phyloP scores from a whole-genome alignment of 2,797 vertebrate genomes.

The Periophthalmus magnuspinnatus region DNA sequence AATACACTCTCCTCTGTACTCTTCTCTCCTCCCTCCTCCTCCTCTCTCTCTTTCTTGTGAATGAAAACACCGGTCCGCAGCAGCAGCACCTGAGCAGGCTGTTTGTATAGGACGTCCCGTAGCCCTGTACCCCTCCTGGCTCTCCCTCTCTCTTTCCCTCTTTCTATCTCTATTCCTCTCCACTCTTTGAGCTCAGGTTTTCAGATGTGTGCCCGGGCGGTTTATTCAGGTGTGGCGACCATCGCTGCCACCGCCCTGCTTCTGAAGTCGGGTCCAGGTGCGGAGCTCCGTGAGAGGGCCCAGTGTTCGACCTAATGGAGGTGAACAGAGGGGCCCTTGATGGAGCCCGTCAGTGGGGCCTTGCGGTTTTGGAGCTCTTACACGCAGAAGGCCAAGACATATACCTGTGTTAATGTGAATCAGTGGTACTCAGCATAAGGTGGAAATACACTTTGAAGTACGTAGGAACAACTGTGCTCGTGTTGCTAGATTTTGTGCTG shows the following conservation, averaged over 20 bases:
- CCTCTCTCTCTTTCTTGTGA: slow-evolving; percentile 41
- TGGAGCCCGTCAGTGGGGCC: slow-evolving; percentile 61
- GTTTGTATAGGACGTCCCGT: slow-evolving; percentile 56
- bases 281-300: slow-evolving; percentile 60
- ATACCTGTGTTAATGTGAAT: slow-evolving; percentile 43
- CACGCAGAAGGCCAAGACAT: slow-evolving; percentile 50
- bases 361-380: slow-evolving; percentile 62
- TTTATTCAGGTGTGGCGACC: slow-evolving; percentile 73
- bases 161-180: slow-evolving; percentile 12
- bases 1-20: slow-evolving; percentile 47
- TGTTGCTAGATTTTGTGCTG: slow-evolving; percentile 5
- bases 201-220: slow-evolving; percentile 61
- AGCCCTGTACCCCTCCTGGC: slow-evolving; percentile 31
- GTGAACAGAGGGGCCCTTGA: slow-evolving; percentile 71
- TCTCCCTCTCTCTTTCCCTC: slow-evolving; percentile 16
- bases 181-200: slow-evolving; percentile 44
- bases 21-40: slow-evolving; percentile 31
- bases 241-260: slow-evolving; percentile 49
- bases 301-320: slow-evolving; percentile 50
- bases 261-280: slow-evolving; percentile 71
- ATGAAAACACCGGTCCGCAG: slow-evolving; percentile 62
- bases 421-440: slow-evolving; percentile 29
- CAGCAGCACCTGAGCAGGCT: slow-evolving; percentile 63
- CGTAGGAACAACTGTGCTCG: slow-evolving; percentile 39
- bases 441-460: slow-evolving; percentile 27